These are phyloP conservation scores for Idaea dimidiata DNA, from an alignment of 2,888 invertebrate genomes.

Conservation along the genomic window DNA sequence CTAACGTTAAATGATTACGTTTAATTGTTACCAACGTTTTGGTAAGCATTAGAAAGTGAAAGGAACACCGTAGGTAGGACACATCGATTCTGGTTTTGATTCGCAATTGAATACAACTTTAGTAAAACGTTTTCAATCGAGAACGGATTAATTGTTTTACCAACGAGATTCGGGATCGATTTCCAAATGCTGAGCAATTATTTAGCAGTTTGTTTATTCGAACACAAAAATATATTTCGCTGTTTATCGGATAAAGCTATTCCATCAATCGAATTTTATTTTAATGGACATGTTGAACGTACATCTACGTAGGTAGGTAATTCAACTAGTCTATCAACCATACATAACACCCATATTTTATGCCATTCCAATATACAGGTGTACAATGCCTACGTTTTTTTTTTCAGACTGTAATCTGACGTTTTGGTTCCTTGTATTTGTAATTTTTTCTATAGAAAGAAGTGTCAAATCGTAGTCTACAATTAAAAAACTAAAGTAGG, in stretches of 20 bases:
- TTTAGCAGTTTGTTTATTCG: conserved; percentile 24
- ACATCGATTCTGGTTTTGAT: conserved; percentile 41
- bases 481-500: too few relatives aligned
- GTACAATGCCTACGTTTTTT: too few relatives aligned
- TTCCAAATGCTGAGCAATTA: conserved; percentile 38
- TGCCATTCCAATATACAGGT: too few relatives aligned
- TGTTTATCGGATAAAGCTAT: neutral
- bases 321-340: too few relatives aligned
- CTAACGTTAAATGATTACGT: too few relatives aligned
- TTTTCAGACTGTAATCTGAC: too few relatives aligned
- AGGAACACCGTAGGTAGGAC: conserved; percentile 35
- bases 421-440: too few relatives aligned
- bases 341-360: too few relatives aligned
- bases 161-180: conserved; percentile 40
- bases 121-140: conserved; percentile 41
- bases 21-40: conserved; percentile 3
- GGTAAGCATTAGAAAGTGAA: conserved; percentile 50
- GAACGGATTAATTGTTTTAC: conserved; percentile 31
- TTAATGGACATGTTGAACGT: neutral
- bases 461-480: too few relatives aligned
- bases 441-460: too few relatives aligned
- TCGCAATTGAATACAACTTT: conserved; percentile 37
- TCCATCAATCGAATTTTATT: neutral
- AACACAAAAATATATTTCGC: conserved; percentile 6
- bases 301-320: neutral